Evolutionary conservation across 1,140 invertebrate genomes (phyloP), one percentile per base, ranked within the genome.

Genomic region (Dreissena polymorpha): DNA sequence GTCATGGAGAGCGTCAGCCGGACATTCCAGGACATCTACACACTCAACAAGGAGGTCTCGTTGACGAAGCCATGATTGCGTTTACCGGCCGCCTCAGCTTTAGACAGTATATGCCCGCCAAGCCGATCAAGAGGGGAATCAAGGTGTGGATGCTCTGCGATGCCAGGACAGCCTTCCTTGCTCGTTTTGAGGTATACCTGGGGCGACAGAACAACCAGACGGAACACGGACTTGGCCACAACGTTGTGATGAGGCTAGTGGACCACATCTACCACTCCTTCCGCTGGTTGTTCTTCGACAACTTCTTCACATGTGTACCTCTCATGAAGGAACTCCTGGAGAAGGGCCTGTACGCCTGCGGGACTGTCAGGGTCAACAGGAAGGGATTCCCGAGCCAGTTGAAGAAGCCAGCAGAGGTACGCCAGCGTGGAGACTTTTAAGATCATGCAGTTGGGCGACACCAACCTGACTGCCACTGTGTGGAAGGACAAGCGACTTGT

Each of bases 131-230:
- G 55, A 8, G 55, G 18, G 55, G 55, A 64, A 64, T 75, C 14
- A 63, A 63, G 23, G 10, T 75, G 16, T 75, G 60, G 73, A 75
- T 63, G 55, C 23, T 75, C 7, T 75, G 73, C 63, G 73, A 75
- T 39, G n/a, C 73, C 55, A 39, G 18, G 10, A 64, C 21, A 7
- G 25, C 7, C 14, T 75, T n/a, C 27, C n/a, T 75, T 21, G 53
- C 73, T 16, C 25, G 63, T 12, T 64, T 75, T n/a, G 55, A 75
- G 14, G 57, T 75, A 18, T 75, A 75, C 29, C 55, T 64, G 12
- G 73, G 55, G 13, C 55, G 60, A n/a, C 55, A 64, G 23, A 64
- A 64, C 23, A 75, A 75, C 49, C 8, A 25, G 16, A 63, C 73
- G 18, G 73, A 75, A 64, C 73, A 75, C 49, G 73, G 73, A 23